Percentiles rank a stretch among this genome's conserved stretches.
phyloP scores from a whole-genome alignment of 2,113 vertebrate species.

The Odocoileus virginianus region DNA sequence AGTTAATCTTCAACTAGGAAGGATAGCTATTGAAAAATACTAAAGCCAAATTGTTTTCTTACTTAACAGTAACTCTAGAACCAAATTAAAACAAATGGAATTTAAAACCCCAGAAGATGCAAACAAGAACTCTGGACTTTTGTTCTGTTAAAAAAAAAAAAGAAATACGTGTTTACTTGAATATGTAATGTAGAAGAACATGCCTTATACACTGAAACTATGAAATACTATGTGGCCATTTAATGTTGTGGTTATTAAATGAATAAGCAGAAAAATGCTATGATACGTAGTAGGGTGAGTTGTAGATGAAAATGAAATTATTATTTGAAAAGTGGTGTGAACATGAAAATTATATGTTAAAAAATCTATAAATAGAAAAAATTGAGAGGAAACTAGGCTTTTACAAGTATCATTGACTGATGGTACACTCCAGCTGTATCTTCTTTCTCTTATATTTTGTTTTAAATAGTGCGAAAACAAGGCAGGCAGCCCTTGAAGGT shows the following conservation, averaged over 20 bases:
- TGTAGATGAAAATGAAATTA: background rate
- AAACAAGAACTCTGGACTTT: background rate
- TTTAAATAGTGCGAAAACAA: constrained; percentile 90
- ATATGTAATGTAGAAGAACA: background rate
- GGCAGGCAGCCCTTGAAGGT: constrained; percentile 93
- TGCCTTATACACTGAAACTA: background rate
- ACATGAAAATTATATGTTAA: background rate
- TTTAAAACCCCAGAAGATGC: background rate
- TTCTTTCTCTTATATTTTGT: background rate
- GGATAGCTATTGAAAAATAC: background rate
- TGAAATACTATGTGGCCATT: background rate
- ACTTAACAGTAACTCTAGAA: background rate
- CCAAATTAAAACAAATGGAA: background rate
- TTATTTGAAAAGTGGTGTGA: background rate
- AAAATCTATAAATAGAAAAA: background rate
- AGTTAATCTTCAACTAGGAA: constrained; percentile 16
- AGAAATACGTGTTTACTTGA: background rate
- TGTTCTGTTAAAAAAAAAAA: background rate
- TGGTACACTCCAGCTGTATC: background rate
- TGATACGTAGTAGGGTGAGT: background rate
- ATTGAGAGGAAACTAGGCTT: background rate
- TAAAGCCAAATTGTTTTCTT: background rate
- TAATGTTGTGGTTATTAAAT: background rate
- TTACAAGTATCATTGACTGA: background rate
- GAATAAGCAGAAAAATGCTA: background rate